phyloP scores from a whole-genome alignment of 2,888 invertebrate genomes.

The Orchesellides sinensis region DNA sequence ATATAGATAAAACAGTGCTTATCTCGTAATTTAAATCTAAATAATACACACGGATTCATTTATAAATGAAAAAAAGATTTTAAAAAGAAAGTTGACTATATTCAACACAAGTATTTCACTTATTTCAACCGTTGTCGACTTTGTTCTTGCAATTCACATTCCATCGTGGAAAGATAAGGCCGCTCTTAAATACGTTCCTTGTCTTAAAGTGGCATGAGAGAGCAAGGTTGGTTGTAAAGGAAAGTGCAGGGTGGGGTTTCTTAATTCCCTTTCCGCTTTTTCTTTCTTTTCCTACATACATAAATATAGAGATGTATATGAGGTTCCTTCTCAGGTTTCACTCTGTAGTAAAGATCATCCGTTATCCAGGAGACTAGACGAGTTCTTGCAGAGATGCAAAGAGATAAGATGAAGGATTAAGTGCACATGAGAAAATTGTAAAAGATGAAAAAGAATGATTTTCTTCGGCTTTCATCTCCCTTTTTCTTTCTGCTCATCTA shows the following conservation, averaged over 20 bases:
- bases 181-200: background rate
- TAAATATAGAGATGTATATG: background rate
- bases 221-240: background rate
- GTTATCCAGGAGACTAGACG: conserved; percentile 3
- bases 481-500: background rate
- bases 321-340: background rate
- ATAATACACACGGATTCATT: too few species aligned
- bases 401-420: conserved; percentile 45
- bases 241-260: background rate
- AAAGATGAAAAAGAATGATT: conserved; percentile 36
- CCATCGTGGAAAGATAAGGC: background rate
- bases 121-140: background rate
- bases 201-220: background rate
- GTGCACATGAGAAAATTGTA: conserved; percentile 57
- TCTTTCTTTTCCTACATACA: background rate
- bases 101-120: too few species aligned
- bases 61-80: too few species aligned
- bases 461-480: conserved; percentile 12
- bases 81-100: too few species aligned
- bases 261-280: conserved; percentile 11
- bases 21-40: too few species aligned
- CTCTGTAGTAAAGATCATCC: background rate
- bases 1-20: too few species aligned
- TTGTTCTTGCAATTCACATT: background rate
- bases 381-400: conserved; percentile 1